Base-by-base conservation (phyloP, 2,888 invertebrate species). In the Liopterus haemorrhoidalis region DNA sequence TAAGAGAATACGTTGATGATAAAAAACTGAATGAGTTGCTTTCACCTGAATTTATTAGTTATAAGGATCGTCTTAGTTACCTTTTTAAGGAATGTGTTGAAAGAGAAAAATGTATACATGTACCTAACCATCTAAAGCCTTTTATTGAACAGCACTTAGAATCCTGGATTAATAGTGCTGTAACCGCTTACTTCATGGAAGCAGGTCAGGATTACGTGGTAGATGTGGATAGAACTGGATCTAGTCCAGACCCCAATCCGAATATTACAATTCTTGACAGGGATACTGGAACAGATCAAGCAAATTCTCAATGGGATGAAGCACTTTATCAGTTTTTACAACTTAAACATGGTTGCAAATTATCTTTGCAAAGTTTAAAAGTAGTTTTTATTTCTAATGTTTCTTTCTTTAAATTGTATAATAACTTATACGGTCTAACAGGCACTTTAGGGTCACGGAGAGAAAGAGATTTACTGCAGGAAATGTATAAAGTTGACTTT, bases 291-390 rank as follows among this genome's bases (percentile, higher is more conserved):
- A 60, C 62, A 0, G 65, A 64, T 42, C 55, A 59, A 43, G 48
- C 49, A 5, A 61, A 58, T 16, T 61, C 63, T 2, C 61, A 65
- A 33, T 68, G 67, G 67, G 59, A 57, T 16, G 58, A 64, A 41
- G 69, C 57, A 1, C 49, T 69, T 11, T 66, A 67, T 44, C 68
- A 68, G 49, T 67, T 67, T 48, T 47, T 69, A 5, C 65, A 68
- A 46, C 54, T 69, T 2, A 68, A 67, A 49, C 65, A 69, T 49
- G 48, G 65, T 66, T 49, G 61, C 60, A 42, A 42, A 36, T 37
- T 67, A 3, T 53, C 59, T 2, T 40, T 56, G 3, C 56, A 62
- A 33, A 61, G 59, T 39, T 51, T 69, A 2, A 66, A 64, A 40
- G 58, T 63, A 8, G 61, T 63, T 41, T 68, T 63, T 47, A 60